Percentiles rank a stretch among this genome's conserved stretches.
These are phyloP conservation scores for Sminthopsis crassicaudata DNA, from an alignment of 2,113 vertebrate genomes.

Conservation along the genomic window DNA sequence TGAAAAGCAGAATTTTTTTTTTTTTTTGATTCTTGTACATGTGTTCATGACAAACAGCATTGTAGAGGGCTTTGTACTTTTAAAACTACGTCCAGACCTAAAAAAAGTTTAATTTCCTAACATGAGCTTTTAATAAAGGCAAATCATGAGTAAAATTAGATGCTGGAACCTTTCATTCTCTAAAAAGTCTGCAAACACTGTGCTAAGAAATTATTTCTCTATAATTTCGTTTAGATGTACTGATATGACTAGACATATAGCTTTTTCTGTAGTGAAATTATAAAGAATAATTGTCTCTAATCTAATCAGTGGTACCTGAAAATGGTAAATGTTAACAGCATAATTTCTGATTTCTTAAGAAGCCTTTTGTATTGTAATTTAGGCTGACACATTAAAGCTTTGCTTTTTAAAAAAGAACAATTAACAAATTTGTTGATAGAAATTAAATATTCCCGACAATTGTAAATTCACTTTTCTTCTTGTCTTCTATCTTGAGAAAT, in stretches of 20 bases:
- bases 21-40: constrained; percentile 32
- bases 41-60: constrained; percentile 45
- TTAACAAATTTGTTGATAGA: constrained; percentile 87
- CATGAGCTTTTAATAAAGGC: constrained; percentile 74
- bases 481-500: constrained; percentile 72
- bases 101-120: constrained; percentile 66
- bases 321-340: constrained; percentile 81
- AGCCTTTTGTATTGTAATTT: constrained; percentile 83
- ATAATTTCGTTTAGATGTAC: constrained; percentile 81
- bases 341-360: constrained; percentile 83
- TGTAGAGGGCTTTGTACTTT: constrained; percentile 52
- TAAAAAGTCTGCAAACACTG: constrained; percentile 60
- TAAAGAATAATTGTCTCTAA: constrained; percentile 84
- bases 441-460: constrained; percentile 83
- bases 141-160: constrained; percentile 77
- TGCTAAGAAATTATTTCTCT: constrained; percentile 70
- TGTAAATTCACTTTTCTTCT: constrained; percentile 76
- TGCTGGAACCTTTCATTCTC: constrained; percentile 57
- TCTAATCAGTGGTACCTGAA: constrained; percentile 84
- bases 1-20: constrained; percentile 75
- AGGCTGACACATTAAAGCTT: constrained; percentile 79
- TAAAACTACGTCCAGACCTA: constrained; percentile 57
- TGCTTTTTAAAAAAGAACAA: constrained; percentile 81
- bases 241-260: constrained; percentile 79
- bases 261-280: constrained; percentile 80